Evolutionary conservation across 1,140 invertebrate genomes (phyloP).

Genomic region (Papilio glaucus): DNA sequence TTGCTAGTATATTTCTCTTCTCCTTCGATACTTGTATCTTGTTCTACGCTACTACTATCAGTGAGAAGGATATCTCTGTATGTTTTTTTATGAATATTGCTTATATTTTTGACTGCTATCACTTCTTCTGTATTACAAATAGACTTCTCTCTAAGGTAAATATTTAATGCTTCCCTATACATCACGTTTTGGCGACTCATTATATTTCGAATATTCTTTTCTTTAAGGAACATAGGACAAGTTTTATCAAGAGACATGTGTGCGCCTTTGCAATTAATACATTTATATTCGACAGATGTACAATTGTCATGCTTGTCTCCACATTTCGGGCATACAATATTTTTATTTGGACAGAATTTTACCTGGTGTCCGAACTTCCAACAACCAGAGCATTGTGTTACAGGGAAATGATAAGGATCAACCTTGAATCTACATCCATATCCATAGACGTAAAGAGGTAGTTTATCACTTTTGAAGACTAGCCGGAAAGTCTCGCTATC

Average conservation of each 20-base stretch:
- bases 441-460: conserved; percentile 45
- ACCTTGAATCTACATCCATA: conserved; percentile 45
- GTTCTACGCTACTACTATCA: neutral
- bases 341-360: conserved; percentile 41
- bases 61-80: neutral
- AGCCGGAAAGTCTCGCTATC: conserved; percentile 45
- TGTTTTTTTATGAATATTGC: neutral
- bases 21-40: neutral
- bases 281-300: conserved; percentile 37
- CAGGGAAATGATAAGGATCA: conserved; percentile 44
- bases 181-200: conserved; percentile 24
- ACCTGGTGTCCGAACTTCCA: conserved; percentile 45
- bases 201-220: conserved; percentile 25
- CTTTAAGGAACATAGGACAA: conserved; percentile 45
- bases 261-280: conserved; percentile 44
- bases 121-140: neutral
- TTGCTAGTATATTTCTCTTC: neutral
- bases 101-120: neutral
- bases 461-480: conserved; percentile 41
- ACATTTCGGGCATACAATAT: conserved; percentile 49
- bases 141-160: conserved; percentile 6
- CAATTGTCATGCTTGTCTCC: conserved; percentile 45
- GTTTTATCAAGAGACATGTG: conserved; percentile 45
- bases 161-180: conserved; percentile 20
- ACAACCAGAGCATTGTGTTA: conserved; percentile 45